phyloP scores from a whole-genome alignment of 2,888 invertebrate genomes.

The Drosophila nr. perissopoda region DNA sequence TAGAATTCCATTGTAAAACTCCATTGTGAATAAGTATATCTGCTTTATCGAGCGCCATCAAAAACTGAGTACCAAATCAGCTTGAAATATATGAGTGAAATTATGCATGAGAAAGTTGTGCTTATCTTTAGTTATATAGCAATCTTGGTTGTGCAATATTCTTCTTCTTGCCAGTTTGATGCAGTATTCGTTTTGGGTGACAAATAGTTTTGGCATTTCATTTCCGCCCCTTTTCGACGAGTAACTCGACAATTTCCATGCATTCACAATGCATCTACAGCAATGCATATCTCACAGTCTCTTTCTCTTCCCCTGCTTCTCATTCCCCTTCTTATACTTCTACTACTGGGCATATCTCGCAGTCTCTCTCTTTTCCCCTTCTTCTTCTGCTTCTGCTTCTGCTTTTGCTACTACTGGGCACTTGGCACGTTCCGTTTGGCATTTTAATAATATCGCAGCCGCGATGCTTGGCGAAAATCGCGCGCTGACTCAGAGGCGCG shows the following conservation, averaged over 20 bases:
- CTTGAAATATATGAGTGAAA: background rate
- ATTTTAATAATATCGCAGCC: slow-evolving; percentile 47
- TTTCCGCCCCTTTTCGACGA: slow-evolving; percentile 1
- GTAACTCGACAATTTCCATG: slow-evolving; percentile 36
- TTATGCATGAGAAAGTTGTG: background rate
- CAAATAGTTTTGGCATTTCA: slow-evolving; percentile 53
- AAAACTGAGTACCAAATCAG: background rate
- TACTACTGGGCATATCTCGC: slow-evolving; percentile 18
- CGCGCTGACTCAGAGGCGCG: slow-evolving; percentile 55
- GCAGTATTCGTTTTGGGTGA: slow-evolving; percentile 31
- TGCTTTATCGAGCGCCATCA: background rate
- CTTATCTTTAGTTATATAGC: background rate
- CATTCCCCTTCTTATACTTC: background rate
- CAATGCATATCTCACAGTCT: background rate
- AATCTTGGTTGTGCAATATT: background rate
- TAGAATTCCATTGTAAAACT: no score
- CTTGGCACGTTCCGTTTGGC: slow-evolving; percentile 60
- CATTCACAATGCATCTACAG: slow-evolving; percentile 9
- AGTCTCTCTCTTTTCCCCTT: background rate
- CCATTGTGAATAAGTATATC: background rate
- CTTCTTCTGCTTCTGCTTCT: background rate
- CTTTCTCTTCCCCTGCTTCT: background rate
- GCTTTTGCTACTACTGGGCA: slow-evolving; percentile 20
- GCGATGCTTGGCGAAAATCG: slow-evolving; percentile 19
- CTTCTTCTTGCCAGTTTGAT: slow-evolving; percentile 17